Base-by-base conservation (phyloP, 2,888 invertebrate genomes). In the Pyralis farinalis region DNA sequence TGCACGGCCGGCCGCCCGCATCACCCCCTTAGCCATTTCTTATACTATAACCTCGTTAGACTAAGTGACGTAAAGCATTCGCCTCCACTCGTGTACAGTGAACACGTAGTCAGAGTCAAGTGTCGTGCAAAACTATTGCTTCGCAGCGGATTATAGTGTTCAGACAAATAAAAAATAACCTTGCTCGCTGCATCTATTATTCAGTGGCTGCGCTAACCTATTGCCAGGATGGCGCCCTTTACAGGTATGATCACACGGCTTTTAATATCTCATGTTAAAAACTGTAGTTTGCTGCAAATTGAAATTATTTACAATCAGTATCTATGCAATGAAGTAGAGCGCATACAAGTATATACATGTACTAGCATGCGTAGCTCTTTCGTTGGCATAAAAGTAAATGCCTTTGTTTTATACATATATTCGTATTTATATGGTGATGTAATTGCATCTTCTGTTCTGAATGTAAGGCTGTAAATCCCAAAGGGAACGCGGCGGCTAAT, bases 151-250 rank as follows among this genome's bases (percentile, higher is more conserved):
- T 54, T 53, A 42, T 59, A 58, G 63, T 64, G 67, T 51, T 55
- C 53, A 50, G 58, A 65, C 62, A 59, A 51, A 57, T 60, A 59
- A 56, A 53, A 67, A 54, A 69, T 77, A 85, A 82, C 82, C 81
- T 84, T 78, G 80, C 57, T 56, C 60, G 67, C 61, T 78, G 77
- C 84, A 86, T 88, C 69, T 77, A 85, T 86, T 80, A 87, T 87
- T 86, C 86, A 87, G 83, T 78, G 72, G 64, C 74, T 75, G 73
- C 75, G 80, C 73, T 78, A 63, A 71, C 63, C 74, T 67, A 68
- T 70, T 68, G 75, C 67, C 79, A 85, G 83, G 83, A 87, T 88
- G 87, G 87, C 84, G 85, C 69, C 73, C 66, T 67, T 66, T 68
- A 70, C 75, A 84, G 87, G 87, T 88, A 79, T 65, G 73, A 70